phyloP scores from a whole-genome alignment of 2,113 vertebrate genomes.

The Scopus umbretta region DNA sequence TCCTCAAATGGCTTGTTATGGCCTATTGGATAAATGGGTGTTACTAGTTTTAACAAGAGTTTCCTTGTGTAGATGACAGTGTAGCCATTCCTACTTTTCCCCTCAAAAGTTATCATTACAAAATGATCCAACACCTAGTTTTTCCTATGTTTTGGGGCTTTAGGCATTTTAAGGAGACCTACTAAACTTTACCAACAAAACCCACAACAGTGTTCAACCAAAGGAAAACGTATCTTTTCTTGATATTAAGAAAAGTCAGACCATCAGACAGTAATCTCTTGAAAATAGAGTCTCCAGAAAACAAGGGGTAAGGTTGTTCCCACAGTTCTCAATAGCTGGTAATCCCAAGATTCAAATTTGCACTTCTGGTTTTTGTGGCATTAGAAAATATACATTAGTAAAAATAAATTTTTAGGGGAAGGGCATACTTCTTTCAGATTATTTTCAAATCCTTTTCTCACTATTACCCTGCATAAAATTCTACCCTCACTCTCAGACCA shows the following conservation, averaged over 20 bases:
- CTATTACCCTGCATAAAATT: background rate
- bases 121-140: background rate
- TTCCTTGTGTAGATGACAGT: background rate
- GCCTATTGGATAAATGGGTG: fast-evolving
- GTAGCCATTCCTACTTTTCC: background rate
- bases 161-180: background rate
- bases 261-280: background rate
- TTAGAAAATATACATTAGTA: background rate
- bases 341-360: background rate
- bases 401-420: background rate
- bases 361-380: background rate
- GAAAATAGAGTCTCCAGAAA: background rate
- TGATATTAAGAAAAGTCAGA: background rate
- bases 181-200: background rate
- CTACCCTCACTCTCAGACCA: background rate
- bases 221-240: background rate
- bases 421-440: background rate
- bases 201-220: background rate
- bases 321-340: background rate
- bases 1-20: background rate
- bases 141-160: background rate
- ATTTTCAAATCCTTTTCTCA: background rate
- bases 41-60: background rate
- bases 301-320: background rate
- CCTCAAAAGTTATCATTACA: background rate